phyloP scores from a whole-genome alignment of 2,113 vertebrate species.

The Gymnobelideus leadbeateri region DNA sequence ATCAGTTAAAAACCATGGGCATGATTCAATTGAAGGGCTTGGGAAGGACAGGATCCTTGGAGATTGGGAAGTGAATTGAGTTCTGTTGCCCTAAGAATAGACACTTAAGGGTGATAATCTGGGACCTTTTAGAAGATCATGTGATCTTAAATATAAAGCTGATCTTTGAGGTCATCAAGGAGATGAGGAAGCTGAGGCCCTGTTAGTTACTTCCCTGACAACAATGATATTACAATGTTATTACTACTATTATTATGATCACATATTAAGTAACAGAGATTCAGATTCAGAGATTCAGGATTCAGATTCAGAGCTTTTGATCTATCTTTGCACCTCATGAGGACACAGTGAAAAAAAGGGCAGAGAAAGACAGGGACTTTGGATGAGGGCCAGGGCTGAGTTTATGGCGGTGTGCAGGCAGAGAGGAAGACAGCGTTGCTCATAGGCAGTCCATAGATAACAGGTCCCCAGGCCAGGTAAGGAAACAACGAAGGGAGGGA shows the following conservation, averaged over 20 bases:
- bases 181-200: not conserved
- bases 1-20: not conserved
- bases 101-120: slow-evolving; percentile 4
- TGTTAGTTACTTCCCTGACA: not conserved
- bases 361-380: not conserved
- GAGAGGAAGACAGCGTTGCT: not conserved
- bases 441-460: not conserved
- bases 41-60: not conserved
- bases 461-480: not conserved
- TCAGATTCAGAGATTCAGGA: not conserved
- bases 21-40: slow-evolving; percentile 9
- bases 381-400: not conserved
- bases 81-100: not conserved
- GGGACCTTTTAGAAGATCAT: not conserved
- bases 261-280: not conserved
- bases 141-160: not conserved
- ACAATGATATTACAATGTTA: too few species aligned
- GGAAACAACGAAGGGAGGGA: not conserved
- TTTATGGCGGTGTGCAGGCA: not conserved
- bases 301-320: not conserved
- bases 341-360: not conserved
- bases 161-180: not conserved
- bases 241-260: too few species aligned
- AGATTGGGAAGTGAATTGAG: not conserved
- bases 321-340: not conserved